A percentile compares a stretch with the other conserved stretches of the same genome.
Conservation (phyloP, 2,797 vertebrate species). For the Gallirallus australis region DNA sequence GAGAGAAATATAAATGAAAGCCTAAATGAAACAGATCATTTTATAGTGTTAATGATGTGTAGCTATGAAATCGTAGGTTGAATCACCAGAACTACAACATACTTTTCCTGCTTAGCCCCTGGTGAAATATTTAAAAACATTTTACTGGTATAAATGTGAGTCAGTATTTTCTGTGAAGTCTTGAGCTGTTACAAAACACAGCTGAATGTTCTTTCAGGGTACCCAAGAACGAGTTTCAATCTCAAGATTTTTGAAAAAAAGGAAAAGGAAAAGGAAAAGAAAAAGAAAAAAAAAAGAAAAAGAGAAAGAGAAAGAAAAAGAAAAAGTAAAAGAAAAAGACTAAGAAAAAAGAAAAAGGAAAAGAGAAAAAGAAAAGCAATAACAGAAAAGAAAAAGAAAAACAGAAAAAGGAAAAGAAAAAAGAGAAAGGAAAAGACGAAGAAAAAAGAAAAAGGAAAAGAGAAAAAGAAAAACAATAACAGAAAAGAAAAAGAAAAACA, state of each 20-base stretch:
- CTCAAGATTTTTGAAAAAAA: neutral
- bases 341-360: no score
- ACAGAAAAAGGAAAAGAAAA: neutral
- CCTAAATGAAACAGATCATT: slow-evolving; percentile 58
- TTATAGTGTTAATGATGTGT: slow-evolving; percentile 47
- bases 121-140: slow-evolving; percentile 32
- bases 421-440: no score
- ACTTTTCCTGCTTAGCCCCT: slow-evolving; percentile 40
- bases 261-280: neutral
- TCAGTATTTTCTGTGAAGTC: slow-evolving; percentile 41
- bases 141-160: slow-evolving; percentile 24
- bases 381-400: no score
- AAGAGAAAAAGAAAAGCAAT: no score
- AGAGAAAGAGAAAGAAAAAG: no score
- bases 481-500: no score
- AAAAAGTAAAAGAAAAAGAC: neutral
- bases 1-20: slow-evolving; percentile 38
- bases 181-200: slow-evolving; percentile 2
- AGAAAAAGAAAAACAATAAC: neutral
- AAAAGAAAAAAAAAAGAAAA: no score
- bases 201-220: neutral
- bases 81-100: slow-evolving; percentile 32
- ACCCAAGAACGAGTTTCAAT: neutral
- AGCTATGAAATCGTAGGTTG: slow-evolving; percentile 34
- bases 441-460: no score